Evolutionary conservation across 2,797 vertebrate species (phyloP), one percentile per base, ranked within the genome.

Genomic region (Gouania willdenowi): DNA sequence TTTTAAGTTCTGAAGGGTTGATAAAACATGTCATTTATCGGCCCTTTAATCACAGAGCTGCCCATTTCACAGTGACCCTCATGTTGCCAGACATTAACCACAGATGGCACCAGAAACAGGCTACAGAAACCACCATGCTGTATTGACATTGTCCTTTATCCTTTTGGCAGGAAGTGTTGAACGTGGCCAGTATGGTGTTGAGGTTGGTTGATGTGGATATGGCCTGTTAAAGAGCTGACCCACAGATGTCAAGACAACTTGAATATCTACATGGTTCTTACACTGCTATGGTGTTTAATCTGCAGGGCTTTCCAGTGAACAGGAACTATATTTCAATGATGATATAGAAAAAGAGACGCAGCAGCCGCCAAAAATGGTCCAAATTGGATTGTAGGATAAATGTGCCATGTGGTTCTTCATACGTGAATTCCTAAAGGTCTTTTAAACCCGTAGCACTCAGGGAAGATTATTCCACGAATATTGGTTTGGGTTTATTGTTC

Each of bases 401-500:
- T n/a, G n/a, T n/a, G n/a, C n/a, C n/a, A n/a, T n/a, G n/a, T n/a
- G n/a, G 5, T 8, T 21, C 29, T 25, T 28, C 28, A 26, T 26
- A 9, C 10, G n/a, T n/a, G 5, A 37, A 16, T 26, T 18, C 31
- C 44, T 17, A 28, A 44, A 33, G 29, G 13, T 16, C 33, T 32
- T 29, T 16, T 24, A 19, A 46, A 42, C 6, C 19, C 16, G 5
- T 4, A n/a, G 9, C n/a, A 41, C n/a, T 16, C 19, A 5, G 9
- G 26, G 22, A 24, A 23, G 30, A 20, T 1, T 19, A 19, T 44
- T 43, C 28, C 39, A 55, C 18, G 45, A 48, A 69, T 62, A 45
- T 41, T 45, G 39, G 28, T 32, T 51, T 8, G 34, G 50, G 59
- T 74, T 81, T 83, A 69, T 86, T 83, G 65, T 81, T 44, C 26